A percentile compares a stretch with the other conserved stretches of the same genome.
Evolutionary conservation across 2,113 vertebrate species (phyloP).

Genomic region (Rostratula benghalensis): DNA sequence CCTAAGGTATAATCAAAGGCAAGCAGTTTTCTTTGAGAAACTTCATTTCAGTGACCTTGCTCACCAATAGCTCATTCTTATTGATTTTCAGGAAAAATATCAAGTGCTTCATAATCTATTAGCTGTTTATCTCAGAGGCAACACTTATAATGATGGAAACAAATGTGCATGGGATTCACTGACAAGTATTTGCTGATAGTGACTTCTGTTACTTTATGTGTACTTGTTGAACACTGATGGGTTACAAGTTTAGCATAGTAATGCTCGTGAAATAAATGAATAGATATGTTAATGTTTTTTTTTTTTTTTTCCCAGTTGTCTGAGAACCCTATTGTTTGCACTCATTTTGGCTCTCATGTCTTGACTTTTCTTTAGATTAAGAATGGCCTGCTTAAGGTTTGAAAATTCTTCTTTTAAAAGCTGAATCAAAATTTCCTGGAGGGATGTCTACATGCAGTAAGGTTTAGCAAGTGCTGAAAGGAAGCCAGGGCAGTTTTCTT

Average conservation of each 20-base stretch:
- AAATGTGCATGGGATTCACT: too few relatives aligned
- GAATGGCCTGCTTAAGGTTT: background rate
- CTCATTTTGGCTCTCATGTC: background rate
- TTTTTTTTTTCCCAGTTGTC: background rate
- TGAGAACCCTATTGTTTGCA: background rate
- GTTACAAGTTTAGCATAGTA: background rate
- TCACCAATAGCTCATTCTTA: background rate
- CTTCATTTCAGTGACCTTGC: background rate
- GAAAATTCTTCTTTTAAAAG: background rate
- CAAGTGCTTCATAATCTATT: background rate
- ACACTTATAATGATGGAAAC: background rate
- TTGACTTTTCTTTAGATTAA: background rate
- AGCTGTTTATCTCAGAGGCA: background rate
- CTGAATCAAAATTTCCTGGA: background rate
- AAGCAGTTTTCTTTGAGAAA: background rate
- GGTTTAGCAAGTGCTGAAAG: background rate
- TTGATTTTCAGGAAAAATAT: background rate
- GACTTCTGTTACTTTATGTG: background rate
- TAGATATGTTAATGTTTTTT: background rate
- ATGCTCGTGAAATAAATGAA: background rate
- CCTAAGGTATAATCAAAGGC: background rate
- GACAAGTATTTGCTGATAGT: background rate
- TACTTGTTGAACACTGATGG: background rate
- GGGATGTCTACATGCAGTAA: background rate
- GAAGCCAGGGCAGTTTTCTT: background rate